A percentile compares a stretch with the other conserved stretches of the same genome.
Conservation (phyloP, 2,888 invertebrate species). For the Campaea margaritaria region DNA sequence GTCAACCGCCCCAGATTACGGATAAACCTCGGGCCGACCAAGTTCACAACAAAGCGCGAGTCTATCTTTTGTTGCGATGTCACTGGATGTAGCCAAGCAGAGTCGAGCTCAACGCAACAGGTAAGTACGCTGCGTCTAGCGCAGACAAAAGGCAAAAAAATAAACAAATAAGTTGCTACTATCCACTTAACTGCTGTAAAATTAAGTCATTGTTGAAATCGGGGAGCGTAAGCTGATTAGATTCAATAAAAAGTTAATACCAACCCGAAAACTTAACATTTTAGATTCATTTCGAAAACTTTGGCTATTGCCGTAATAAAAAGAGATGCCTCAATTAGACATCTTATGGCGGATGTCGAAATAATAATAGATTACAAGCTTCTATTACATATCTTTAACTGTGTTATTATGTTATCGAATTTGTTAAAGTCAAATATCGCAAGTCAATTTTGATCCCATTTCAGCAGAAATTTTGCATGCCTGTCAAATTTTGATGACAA, state of each 20-base stretch:
- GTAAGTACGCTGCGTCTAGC: constrained; percentile 31
- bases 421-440: no score
- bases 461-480: no score
- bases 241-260: background rate
- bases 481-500: no score
- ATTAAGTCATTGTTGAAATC: constrained; percentile 2
- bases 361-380: no score
- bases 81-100: constrained; percentile 30
- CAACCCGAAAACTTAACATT: no score
- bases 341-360: no score
- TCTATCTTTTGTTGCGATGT: constrained; percentile 42
- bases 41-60: constrained; percentile 22
- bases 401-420: no score
- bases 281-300: no score
- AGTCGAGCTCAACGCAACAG: constrained; percentile 44
- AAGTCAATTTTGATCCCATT: no score
- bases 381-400: no score
- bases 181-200: constrained; percentile 8
- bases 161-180: constrained; percentile 5
- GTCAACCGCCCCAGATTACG: constrained; percentile 16
- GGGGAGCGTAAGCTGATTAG: background rate
- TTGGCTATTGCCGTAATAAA: no score
- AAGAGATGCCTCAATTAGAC: no score
- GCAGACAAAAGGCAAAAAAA: constrained; percentile 23
- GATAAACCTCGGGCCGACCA: constrained; percentile 8